A percentile compares a stretch with the other conserved stretches of the same genome.
These are phyloP conservation scores for Orestias chungarensis DNA, from an alignment of 2,797 vertebrate species.

Conservation along the genomic window DNA sequence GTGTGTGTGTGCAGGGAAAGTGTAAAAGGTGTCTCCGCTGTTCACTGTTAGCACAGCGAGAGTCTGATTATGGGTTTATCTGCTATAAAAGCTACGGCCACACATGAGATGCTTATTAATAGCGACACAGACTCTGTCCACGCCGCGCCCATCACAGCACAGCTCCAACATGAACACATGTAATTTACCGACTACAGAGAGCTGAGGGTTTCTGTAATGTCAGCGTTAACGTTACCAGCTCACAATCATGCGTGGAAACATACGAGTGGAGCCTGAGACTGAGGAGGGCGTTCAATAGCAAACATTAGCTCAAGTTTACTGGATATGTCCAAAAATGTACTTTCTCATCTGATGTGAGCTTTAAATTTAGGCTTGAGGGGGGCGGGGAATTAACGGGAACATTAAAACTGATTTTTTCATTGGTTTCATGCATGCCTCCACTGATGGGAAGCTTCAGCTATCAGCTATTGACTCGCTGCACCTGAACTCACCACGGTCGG, in stretches of 20 bases:
- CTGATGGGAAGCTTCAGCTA: background rate
- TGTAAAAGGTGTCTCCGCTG: no score
- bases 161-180: slow-evolving; percentile 24
- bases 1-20: no score
- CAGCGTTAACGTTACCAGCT: background rate
- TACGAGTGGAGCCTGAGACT: background rate
- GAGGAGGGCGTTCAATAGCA: background rate
- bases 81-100: background rate
- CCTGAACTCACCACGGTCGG: background rate
- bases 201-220: background rate
- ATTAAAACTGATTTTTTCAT: no score
- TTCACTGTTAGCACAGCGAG: rapidly evolving
- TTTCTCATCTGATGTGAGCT: no score
- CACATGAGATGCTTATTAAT: slow-evolving; percentile 54
- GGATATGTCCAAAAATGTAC: no score
- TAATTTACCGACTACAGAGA: slow-evolving; percentile 39
- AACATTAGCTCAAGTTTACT: no score
- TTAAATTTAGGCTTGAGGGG: no score
- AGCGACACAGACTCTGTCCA: slow-evolving; percentile 41
- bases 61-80: background rate
- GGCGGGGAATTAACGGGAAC: no score
- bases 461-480: background rate
- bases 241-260: slow-evolving; percentile 3
- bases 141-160: slow-evolving; percentile 38
- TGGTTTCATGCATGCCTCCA: no score